These are phyloP conservation scores for Cepphus grylle DNA, from an alignment of 2,113 vertebrate species.

Conservation along the genomic window DNA sequence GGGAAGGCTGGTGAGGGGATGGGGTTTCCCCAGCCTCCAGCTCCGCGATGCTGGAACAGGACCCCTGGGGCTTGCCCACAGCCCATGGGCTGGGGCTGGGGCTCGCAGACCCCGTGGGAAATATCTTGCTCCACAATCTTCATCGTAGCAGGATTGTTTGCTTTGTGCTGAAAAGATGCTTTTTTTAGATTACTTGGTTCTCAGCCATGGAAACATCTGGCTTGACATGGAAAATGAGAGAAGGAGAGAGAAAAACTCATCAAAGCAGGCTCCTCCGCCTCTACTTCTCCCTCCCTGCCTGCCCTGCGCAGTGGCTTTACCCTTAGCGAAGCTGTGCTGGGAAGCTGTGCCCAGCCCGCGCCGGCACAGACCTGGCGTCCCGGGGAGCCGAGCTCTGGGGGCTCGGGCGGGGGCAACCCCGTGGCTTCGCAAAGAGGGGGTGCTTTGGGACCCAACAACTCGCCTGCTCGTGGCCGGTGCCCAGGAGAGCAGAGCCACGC, in stretches of 20 bases:
- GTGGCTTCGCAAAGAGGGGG: rapidly evolving
- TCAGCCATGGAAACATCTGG: background rate
- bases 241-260: background rate
- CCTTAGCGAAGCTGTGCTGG: background rate
- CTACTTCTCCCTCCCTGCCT: rapidly evolving
- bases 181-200: background rate
- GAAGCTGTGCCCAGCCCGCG: background rate
- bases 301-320: background rate
- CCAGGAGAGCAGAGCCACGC: background rate
- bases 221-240: background rate
- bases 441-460: background rate
- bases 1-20: background rate
- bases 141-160: background rate
- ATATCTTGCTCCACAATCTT: background rate
- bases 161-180: background rate
- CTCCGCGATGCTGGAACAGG: background rate
- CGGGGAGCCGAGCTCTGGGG: too few species aligned
- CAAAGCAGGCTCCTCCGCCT: background rate
- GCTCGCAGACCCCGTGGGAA: background rate
- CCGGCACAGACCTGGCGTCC: background rate
- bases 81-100: background rate
- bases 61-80: background rate
- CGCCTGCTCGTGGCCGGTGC: rapidly evolving
- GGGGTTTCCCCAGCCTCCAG: background rate
- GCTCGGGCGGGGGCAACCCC: background rate